Conservation (phyloP, 2,888 invertebrate species). For the Dasysyrphus albostriatus region DNA sequence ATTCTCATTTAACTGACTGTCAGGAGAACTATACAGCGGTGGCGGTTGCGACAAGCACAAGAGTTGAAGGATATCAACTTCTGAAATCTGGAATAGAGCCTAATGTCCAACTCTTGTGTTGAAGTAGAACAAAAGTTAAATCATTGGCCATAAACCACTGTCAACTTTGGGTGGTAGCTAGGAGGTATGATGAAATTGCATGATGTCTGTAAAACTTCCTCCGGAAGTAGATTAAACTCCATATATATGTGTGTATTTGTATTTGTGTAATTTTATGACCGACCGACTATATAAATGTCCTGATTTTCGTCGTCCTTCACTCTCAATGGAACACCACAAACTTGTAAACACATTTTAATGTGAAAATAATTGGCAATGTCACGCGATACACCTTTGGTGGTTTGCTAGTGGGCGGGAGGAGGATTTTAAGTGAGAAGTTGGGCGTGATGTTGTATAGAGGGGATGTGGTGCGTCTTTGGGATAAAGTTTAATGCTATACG, state of each 20-base stretch:
- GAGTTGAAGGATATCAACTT: conserved; percentile 49
- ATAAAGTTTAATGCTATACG: conserved; percentile 18
- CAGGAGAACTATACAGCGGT: not conserved
- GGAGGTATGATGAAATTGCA: conserved; percentile 43
- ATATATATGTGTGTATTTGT: not conserved
- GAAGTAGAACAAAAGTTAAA: conserved; percentile 60
- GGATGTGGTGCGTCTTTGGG: not conserved
- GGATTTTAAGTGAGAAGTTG: conserved; percentile 2
- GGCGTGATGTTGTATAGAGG: not conserved
- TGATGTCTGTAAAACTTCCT: conserved; percentile 66
- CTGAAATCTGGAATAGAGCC: conserved; percentile 42
- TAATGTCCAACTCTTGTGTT: conserved; percentile 44
- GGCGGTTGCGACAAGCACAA: conserved; percentile 8
- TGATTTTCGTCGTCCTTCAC: conserved; percentile 23
- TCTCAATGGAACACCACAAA: conserved; percentile 41
- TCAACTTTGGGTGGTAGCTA: conserved; percentile 54
- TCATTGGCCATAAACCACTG: conserved; percentile 72
- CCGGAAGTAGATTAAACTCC: conserved; percentile 41
- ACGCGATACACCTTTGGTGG: conserved; percentile 58
- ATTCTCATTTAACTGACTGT: conserved; percentile 38
- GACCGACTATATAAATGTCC: conserved; percentile 27
- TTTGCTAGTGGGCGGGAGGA: not conserved
- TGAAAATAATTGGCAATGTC: conserved; percentile 72
- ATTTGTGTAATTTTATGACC: conserved; percentile 10
- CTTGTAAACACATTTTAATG: conserved; percentile 71